Base-by-base conservation (phyloP, 2,113 vertebrate genomes). In the Pedetes capensis region DNA sequence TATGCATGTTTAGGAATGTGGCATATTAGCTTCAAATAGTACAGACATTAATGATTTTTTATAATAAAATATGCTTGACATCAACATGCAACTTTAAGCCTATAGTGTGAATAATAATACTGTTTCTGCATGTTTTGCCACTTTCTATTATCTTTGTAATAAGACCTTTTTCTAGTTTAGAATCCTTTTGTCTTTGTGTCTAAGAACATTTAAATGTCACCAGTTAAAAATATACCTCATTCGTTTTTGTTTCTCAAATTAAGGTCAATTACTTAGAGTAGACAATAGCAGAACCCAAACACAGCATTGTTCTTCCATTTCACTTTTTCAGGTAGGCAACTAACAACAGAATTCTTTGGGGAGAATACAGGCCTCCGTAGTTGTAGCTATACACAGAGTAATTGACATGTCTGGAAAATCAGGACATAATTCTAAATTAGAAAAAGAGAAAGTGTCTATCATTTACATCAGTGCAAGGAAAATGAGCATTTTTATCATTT, bases 221-320 rank as follows among this genome's bases (percentile, higher is more conserved):
- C 75, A 51, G 32, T 7, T 49, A 64, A 76, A 95, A 93, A 55
- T 44, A 64, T 18, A 61, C 27, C 53, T 83, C 29, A 61, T 71
- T 84, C 42, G 74, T 22, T 85, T 81, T 93, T 79, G 55, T 87
- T 95, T 94, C 72, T 37, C 39, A 86, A 34, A 78, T 74, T 55
- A 82, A 85, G 55, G 71, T 51, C 49, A 85, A 34, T 44, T 89
- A 27, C 51, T 93, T 44, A 78, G 64, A 92, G 80, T 14, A 90
- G 61, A 75, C 66, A 53, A 57, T 44, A 87, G 32, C 25, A 87
- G 49, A 80, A 89, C 18, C 37, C 17, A 82, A 93, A 61, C 25
- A 84, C 23, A 49, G 2, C 13, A 10, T 66, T 44, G 27, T n/a
- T 82, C 92, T 88, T 88, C 66, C 25, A 29, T 85, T 71, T 96